Conservation (phyloP, 2,797 vertebrate genomes). For the Gymnoscopelus braueri region DNA sequence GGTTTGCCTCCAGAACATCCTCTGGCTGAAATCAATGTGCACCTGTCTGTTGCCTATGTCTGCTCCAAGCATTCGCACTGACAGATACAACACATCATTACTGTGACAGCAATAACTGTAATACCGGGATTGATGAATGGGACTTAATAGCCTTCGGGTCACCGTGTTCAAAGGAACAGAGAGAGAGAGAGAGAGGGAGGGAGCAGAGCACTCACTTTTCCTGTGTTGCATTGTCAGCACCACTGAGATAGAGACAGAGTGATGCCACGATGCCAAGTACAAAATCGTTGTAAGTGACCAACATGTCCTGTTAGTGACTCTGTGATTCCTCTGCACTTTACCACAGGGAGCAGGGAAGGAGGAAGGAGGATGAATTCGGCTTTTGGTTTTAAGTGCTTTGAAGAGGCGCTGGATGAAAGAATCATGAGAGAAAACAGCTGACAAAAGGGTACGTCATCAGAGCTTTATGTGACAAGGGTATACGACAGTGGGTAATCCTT, state of each 20-base stretch:
- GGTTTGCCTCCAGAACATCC: conserved; percentile 16
- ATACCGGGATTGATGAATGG: conserved; percentile 53
- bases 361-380: conserved; percentile 53
- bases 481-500: too few relatives aligned
- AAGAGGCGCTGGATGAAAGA: conserved; percentile 66
- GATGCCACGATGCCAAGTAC: conserved; percentile 35
- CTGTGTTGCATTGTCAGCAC: conserved; percentile 40
- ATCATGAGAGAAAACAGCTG: conserved; percentile 73
- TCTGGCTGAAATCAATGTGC: neutral
- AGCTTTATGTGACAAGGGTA: too few relatives aligned
- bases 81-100: conserved; percentile 29
- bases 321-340: conserved; percentile 42
- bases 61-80: neutral
- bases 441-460: neutral
- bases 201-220: conserved; percentile 43
- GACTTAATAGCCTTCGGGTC: conserved; percentile 31
- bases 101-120: conserved; percentile 37
- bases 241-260: conserved; percentile 24
- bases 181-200: conserved; percentile 27
- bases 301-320: conserved; percentile 34
- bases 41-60: neutral
- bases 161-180: conserved; percentile 39
- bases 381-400: conserved; percentile 68
- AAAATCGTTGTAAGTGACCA: conserved; percentile 28
- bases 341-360: conserved; percentile 29